Conservation (phyloP, 1,140 invertebrate genomes). For the Riptortus pedestris region DNA sequence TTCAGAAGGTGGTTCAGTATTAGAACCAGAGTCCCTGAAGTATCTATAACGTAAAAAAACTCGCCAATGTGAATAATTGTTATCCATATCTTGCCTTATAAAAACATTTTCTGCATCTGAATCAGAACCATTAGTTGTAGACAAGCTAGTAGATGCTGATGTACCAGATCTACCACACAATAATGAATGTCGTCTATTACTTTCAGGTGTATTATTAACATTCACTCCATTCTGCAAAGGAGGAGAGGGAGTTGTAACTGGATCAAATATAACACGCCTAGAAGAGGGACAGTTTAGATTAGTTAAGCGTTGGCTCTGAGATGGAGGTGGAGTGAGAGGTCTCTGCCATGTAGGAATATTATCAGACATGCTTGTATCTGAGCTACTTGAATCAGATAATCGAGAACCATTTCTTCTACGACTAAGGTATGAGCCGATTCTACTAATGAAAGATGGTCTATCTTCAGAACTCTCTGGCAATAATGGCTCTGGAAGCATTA, state of each 20-base stretch:
- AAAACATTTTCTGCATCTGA: not conserved
- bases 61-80: slow-evolving; percentile 6
- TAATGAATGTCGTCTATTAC: not conserved
- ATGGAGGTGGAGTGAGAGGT: slow-evolving; percentile 18
- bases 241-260: not conserved
- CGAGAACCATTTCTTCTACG: slow-evolving; percentile 3
- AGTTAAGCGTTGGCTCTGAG: not conserved
- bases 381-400: slow-evolving; percentile 8
- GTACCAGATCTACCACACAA: not conserved
- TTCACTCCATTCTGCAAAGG: not conserved
- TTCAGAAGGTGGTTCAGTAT: slow-evolving; percentile 9
- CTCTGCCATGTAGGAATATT: slow-evolving; percentile 6
- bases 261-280: not conserved
- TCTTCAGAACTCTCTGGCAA: not conserved
- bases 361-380: slow-evolving; percentile 16
- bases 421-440: not conserved
- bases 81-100: not conserved
- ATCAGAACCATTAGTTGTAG: slow-evolving; percentile 8
- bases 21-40: slow-evolving; percentile 8
- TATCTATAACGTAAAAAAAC: slow-evolving; percentile 6
- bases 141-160: not conserved
- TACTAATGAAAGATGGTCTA: slow-evolving; percentile 5
- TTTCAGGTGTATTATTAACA: not conserved
- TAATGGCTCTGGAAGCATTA: slow-evolving; percentile 2
- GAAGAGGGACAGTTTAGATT: slow-evolving; percentile 5